These are phyloP conservation scores for Limosa lapponica DNA, from an alignment of 2,797 vertebrate species.

Conservation along the genomic window DNA sequence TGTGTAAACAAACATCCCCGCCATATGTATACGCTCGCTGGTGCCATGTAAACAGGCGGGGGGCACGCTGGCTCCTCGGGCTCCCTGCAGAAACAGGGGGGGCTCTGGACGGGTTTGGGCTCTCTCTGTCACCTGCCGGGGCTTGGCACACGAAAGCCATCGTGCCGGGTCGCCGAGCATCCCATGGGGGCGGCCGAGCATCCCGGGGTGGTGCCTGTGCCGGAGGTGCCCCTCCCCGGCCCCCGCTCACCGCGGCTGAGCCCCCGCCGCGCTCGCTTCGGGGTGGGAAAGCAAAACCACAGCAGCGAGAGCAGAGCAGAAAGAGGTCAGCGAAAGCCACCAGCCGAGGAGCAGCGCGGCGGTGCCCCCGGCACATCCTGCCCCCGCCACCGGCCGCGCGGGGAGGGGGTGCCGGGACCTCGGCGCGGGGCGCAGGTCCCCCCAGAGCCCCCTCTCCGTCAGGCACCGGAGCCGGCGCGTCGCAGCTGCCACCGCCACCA, in stretches of 20 bases:
- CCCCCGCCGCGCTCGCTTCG: rapidly evolving
- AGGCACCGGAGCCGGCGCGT: not conserved
- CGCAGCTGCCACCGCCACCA: not conserved
- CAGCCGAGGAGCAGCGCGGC: rapidly evolving
- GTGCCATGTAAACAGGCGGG: not conserved
- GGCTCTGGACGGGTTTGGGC: rapidly evolving
- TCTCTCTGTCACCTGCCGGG: not conserved
- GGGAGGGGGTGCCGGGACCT: not conserved
- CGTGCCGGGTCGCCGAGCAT: rapidly evolving
- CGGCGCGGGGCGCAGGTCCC: rapidly evolving
- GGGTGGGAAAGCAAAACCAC: constrained; percentile 32
- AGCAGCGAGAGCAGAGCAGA: not conserved
- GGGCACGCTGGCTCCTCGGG: rapidly evolving
- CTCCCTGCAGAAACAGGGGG: rapidly evolving
- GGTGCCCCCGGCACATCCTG: not conserved
- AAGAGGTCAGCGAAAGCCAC: not conserved
- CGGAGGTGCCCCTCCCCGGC: not conserved
- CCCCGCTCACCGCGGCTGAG: not conserved
- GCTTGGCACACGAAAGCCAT: not conserved
- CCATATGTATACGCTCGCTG: constrained; percentile 34
- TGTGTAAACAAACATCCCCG: constrained; percentile 40
- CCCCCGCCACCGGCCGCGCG: rapidly evolving
- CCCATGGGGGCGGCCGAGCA: not conserved
- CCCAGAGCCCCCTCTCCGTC: not conserved
- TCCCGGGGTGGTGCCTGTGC: rapidly evolving